phyloP scores from a whole-genome alignment of 2,113 vertebrate species.

The Loxodonta africana region DNA sequence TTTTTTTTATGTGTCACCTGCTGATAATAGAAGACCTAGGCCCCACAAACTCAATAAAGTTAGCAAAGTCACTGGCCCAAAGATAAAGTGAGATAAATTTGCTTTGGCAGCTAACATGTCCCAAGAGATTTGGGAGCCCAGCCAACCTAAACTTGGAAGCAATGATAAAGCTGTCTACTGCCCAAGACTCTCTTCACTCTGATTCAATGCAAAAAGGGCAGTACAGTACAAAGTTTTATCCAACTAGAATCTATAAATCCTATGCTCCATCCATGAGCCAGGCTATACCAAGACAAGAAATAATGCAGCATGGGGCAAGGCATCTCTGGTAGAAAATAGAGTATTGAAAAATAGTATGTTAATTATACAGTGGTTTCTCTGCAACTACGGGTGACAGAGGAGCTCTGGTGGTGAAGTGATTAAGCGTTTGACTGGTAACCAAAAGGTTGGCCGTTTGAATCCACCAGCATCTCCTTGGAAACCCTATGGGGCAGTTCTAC shows the following conservation, averaged over 20 bases:
- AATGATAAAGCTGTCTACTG: slow-evolving; percentile 65
- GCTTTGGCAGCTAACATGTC: slow-evolving; percentile 74
- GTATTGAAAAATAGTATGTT: not conserved
- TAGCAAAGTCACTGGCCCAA: slow-evolving; percentile 76
- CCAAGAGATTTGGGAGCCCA: slow-evolving; percentile 76
- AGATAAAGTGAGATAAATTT: slow-evolving; percentile 78
- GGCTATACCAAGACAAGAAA: not conserved
- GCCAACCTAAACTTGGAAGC: slow-evolving; percentile 75
- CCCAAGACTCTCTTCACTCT: not conserved
- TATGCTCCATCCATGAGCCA: not conserved
- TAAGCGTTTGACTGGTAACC: no score
- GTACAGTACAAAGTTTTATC: not conserved
- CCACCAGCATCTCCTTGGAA: no score
- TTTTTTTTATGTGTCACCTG: slow-evolving; percentile 24
- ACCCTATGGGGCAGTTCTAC: no score
- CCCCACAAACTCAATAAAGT: slow-evolving; percentile 67
- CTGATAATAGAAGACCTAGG: slow-evolving; percentile 37
- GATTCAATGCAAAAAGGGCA: not conserved
- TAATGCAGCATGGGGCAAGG: not conserved
- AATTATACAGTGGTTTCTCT: not conserved
- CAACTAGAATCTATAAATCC: not conserved
- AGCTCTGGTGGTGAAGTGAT: no score
- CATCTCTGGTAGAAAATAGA: not conserved
- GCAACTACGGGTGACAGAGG: not conserved
- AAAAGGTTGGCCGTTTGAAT: no score